Evolutionary conservation across 2,797 vertebrate genomes (phyloP), one percentile per base, ranked within the genome.

Genomic region (Helarctos malayanus): DNA sequence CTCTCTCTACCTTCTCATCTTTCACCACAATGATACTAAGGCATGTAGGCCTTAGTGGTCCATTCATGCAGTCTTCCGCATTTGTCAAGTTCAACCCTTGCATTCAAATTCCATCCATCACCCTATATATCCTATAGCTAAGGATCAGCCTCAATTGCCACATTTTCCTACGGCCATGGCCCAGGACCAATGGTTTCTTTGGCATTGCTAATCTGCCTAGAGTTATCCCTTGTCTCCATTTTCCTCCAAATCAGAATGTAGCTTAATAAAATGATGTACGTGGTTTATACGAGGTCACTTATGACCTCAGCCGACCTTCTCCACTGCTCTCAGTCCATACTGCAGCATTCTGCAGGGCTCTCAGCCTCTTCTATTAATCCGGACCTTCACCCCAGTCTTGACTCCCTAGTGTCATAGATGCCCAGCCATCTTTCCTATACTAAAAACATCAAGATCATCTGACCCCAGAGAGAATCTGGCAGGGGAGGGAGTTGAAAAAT

Each of bases 241-340:
- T 92, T 56, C 52, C 54, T 83, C 41, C n/a, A 76, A 52, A 61
- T 59, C 5, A 0, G 27, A 63, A 49, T 1, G 49, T 13, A 25
- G 54, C 73, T 78, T 23, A 71, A 41, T 15, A 38, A 76, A 54
- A 61, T 6, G 57, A 69, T 10, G 16, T 41, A 25, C 8, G 4
- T 1, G 19, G 38, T 38, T 84, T 16, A 18, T 6, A 29, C 0
- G 0, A 81, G 41, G 38, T 10, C 56, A 18, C 2, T 35, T 14
- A 29, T 6, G 25, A 45, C 49, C 9, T 41, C n/a, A 61, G n/a
- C 8, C 14, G 83, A 35, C 7, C 56, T 56, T 69, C n/a, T 7
- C 25, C 3, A 8, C 5, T 11, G 35, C 7, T 27, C 63, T 32
- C 13, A 41, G 10, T 29, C 52, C 5, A 35, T 5, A 25, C 5